Base-by-base conservation (phyloP, 2,113 vertebrate species). In the Plectropomus leopardus region DNA sequence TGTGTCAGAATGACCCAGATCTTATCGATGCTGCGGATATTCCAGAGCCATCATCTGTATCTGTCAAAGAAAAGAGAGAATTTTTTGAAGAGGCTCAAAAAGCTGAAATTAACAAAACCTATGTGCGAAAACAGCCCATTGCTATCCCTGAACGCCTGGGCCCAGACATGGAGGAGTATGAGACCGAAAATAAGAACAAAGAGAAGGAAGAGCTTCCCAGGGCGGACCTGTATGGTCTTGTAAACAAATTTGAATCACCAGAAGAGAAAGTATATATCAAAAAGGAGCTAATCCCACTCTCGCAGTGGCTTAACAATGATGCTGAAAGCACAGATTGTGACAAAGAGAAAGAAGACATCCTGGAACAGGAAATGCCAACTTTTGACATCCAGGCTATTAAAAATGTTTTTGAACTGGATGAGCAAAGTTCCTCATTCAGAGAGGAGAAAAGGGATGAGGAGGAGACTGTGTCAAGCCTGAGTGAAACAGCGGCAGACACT, bases 391-490 rank as follows among this genome's bases (percentile, higher is more conserved):
- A 93, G 83, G 93, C 93, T 65, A 91, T 95, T 70, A 94, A 92
- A 93, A 94, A 94, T 88, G 89, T 93, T 88, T 96, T 96, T 93
- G 93, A 95, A 94, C 93, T 93, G 78, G 89, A 86, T 84, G 94
- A 96, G 67, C 84, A 94, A 89, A 94, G 85, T 72, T 91, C 72
- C 58, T 88, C 88, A 42, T 55, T 90, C 44, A 93, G 92, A 73
- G 92, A 93, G 23, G 92, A 93, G 77, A 87, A 83, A 89, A 83
- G 1, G 57, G 80, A 92, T 70, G 90, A 93, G 80, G 89, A 92
- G 83, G 92, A 94, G 87, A 77, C 91, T 36, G 81, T 89, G 85
- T 93, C 92, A 90, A 92, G 91, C 57, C 75, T 90, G 60, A 86
- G 45, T 66, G 91, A 93, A 91, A 91, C 86, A 72, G 76, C 59